A percentile compares a stretch with the other conserved stretches of the same genome.
These are phyloP conservation scores for Solenodon paradoxus DNA, from an alignment of 2,113 vertebrate species.

Conservation along the genomic window DNA sequence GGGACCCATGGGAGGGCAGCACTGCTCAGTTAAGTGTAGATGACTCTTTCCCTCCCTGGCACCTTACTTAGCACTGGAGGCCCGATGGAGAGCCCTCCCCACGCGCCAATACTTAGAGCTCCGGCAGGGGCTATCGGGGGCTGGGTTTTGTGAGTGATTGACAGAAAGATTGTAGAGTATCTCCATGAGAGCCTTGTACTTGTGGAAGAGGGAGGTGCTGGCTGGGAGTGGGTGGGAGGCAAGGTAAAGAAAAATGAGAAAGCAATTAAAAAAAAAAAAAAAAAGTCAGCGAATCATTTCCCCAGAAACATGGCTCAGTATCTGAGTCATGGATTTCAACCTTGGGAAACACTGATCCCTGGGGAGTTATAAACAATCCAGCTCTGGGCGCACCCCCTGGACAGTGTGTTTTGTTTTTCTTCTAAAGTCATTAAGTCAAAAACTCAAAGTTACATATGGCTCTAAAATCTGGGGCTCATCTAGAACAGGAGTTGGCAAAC, in stretches of 20 bases:
- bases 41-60: not conserved
- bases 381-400: accelerated
- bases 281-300: too few relatives aligned
- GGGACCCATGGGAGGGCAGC: accelerated
- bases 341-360: not conserved
- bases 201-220: too few relatives aligned
- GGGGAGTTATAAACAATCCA: not conserved
- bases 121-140: too few relatives aligned
- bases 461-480: not conserved
- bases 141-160: not conserved
- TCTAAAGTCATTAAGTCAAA: not conserved
- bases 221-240: not conserved
- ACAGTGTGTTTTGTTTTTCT: not conserved
- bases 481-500: too few relatives aligned
- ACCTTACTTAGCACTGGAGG: not conserved
- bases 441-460: not conserved
- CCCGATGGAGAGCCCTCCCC: too few relatives aligned
- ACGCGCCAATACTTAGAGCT: too few relatives aligned
- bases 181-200: accelerated
- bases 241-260: not conserved
- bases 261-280: too few relatives aligned
- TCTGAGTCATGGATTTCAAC: not conserved
- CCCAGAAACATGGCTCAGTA: too few relatives aligned
- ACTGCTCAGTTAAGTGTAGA: accelerated
- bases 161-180: accelerated